Evolutionary conservation across 2,797 vertebrate species (phyloP).

Genomic region (Staurois parvus): DNA sequence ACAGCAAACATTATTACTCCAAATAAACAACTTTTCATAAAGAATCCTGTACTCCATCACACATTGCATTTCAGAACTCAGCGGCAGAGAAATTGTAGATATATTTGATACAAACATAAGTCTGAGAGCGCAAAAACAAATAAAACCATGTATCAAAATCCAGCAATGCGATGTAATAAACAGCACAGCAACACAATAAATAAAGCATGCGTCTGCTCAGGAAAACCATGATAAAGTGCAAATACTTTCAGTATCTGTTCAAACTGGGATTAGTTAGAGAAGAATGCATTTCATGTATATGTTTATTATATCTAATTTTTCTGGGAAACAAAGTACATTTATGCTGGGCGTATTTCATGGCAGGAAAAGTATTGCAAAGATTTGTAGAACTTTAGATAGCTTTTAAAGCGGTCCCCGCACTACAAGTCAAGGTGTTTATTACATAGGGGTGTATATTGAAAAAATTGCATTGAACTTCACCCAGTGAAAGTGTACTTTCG

Average conservation of each 20-base stretch:
- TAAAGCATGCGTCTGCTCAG: neutral
- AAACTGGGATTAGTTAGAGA: neutral
- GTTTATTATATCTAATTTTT: neutral
- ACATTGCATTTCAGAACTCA: neutral
- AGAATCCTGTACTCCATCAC: neutral
- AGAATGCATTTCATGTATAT: neutral
- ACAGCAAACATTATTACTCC: slow-evolving; percentile 45
- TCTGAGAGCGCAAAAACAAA: slow-evolving; percentile 29
- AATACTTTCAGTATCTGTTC: slow-evolving; percentile 5
- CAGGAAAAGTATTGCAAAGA: neutral
- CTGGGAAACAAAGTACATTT: slow-evolving; percentile 10
- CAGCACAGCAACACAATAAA: neutral
- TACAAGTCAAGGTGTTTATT: too few species aligned
- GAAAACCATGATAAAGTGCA: neutral
- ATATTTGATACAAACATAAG: slow-evolving; percentile 21
- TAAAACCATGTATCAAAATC: slow-evolving; percentile 28
- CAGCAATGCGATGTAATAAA: neutral
- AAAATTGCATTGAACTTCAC: too few species aligned
- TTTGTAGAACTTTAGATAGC: neutral
- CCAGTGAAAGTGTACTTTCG: too few species aligned
- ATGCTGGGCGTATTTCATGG: too few species aligned
- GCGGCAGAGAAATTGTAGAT: slow-evolving; percentile 4
- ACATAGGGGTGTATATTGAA: too few species aligned
- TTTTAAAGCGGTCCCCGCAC: neutral
- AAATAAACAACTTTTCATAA: slow-evolving; percentile 2